Base-by-base conservation (phyloP, 2,888 invertebrate species). In the Terebella lapidaria region DNA sequence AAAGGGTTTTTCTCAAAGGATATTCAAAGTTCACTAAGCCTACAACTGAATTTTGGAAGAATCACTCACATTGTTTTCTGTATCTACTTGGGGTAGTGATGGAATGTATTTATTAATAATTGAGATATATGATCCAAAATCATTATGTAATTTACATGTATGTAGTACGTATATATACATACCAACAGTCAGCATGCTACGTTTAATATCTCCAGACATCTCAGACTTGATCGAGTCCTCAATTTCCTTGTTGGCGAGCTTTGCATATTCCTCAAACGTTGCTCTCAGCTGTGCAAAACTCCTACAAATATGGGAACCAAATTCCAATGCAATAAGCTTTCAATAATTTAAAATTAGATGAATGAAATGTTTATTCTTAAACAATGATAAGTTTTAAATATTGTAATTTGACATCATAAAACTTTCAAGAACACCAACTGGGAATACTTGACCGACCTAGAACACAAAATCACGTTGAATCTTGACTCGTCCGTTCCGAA, bases 251-350 rank as follows among this genome's bases (percentile, higher is more conserved):
- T 91, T 91, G 0, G 91, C 90, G 62, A 90, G 89, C 84, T 77
- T 85, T 65, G 89, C 90, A 79, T 90, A 95, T 78, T 94, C 93
- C 63, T 89, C 85, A 74, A 83, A 83, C 24, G 81, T 78, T 2
- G 80, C 75, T 78, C 93, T 87, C 70, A 96, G 82, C 78, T 95
- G 94, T 75, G 92, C 90, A 81, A 91, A 79, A 58, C 77, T 78
- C 63, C 77, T 70, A 56, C 18, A n/a, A 56, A 18, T 5, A 55
- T 55, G 24, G 18, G 4, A 53, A 53, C 10, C 24, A 56, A 20
- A 47, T n/a, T n/a, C n/a, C n/a, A n/a, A n/a, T n/a, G n/a, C n/a
- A n/a, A 22, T 22, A 42, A 30, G 3, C 15, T 42, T 15, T 15
- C 15, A 42, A 15, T 18, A 42, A 18, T 42, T 15, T 42, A 15